These are phyloP conservation scores for Epizoanthus scotinus DNA, from an alignment of 92 coral and sea anemone genomes.

Conservation along the genomic window DNA sequence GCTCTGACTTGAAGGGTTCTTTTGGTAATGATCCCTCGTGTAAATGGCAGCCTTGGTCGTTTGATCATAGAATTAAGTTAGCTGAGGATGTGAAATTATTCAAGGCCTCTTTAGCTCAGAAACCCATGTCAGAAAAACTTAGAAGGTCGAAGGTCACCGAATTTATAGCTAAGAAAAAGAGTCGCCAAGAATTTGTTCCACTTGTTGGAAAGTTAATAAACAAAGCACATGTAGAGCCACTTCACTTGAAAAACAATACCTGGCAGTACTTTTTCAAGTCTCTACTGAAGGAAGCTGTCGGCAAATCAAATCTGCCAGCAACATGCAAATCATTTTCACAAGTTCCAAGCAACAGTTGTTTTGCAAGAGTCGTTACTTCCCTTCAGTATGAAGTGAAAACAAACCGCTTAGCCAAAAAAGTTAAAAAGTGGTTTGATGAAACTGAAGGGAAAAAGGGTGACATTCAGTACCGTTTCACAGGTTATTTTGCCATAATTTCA, in stretches of 20 bases:
- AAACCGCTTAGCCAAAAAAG: slow-evolving; percentile 63
- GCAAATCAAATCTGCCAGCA: slow-evolving; percentile 51
- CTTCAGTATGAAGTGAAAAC: slow-evolving; percentile 65
- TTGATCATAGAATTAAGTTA: slow-evolving; percentile 25
- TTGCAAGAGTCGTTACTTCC: slow-evolving; percentile 53
- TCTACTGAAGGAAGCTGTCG: slow-evolving; percentile 63
- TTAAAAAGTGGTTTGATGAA: slow-evolving; percentile 71
- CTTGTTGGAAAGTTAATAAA: slow-evolving; percentile 52
- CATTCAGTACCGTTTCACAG: slow-evolving; percentile 73
- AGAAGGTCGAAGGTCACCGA: slow-evolving; percentile 59
- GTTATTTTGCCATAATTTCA: slow-evolving; percentile 66
- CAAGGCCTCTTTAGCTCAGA: slow-evolving; percentile 33
- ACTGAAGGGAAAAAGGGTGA: slow-evolving; percentile 65
- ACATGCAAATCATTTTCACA: slow-evolving; percentile 51
- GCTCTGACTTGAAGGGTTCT: slow-evolving; percentile 47
- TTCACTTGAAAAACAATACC: slow-evolving; percentile 63
- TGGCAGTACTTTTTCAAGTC: slow-evolving; percentile 67
- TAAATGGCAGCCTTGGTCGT: slow-evolving; percentile 67
- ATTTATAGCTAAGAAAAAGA: slow-evolving; percentile 57
- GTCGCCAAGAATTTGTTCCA: slow-evolving; percentile 59
- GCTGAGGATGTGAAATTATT: slow-evolving; percentile 44
- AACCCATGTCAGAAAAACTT: slow-evolving; percentile 32
- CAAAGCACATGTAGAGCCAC: slow-evolving; percentile 65
- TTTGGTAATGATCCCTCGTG: slow-evolving; percentile 45
- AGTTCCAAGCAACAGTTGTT: slow-evolving; percentile 56